Evolutionary conservation across 2,888 invertebrate species (phyloP).

Genomic region (Chymomyza amoena): DNA sequence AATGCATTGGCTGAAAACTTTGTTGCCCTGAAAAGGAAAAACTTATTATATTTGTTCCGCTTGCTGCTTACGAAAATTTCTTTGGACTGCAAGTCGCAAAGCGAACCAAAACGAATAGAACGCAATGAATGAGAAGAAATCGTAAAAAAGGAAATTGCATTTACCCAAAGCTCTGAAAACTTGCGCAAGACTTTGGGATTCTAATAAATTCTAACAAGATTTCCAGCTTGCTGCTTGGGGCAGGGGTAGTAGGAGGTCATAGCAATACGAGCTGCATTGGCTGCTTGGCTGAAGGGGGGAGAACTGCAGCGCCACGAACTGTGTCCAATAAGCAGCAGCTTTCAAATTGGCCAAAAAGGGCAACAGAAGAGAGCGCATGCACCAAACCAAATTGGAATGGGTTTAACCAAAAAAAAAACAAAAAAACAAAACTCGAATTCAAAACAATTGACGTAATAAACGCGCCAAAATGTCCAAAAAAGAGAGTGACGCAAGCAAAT

Average conservation of each 20-base stretch:
- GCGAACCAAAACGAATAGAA: constrained; percentile 56
- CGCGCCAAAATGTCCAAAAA: not conserved
- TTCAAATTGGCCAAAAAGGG: constrained; percentile 27
- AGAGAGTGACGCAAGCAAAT: not conserved
- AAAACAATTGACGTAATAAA: not conserved
- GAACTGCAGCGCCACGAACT: constrained; percentile 1
- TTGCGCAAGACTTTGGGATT: constrained; percentile 71
- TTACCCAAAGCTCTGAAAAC: constrained; percentile 61
- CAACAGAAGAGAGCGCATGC: constrained; percentile 16
- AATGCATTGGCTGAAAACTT: constrained; percentile 47
- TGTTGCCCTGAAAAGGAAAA: constrained; percentile 56
- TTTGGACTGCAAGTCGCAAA: constrained; percentile 12
- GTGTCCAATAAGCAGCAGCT: constrained; percentile 62
- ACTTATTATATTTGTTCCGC: constrained; percentile 56
- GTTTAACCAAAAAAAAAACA: not conserved
- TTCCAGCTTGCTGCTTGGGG: constrained; percentile 53
- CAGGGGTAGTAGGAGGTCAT: not conserved
- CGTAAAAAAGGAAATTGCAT: constrained; percentile 73
- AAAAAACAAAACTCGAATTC: not conserved
- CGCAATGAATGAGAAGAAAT: constrained; percentile 55
- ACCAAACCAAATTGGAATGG: not conserved
- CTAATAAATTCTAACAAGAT: constrained; percentile 75
- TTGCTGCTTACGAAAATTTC: constrained; percentile 6
- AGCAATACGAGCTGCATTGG: constrained; percentile 37
- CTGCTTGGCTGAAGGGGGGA: constrained; percentile 14